phyloP scores from a whole-genome alignment of 64 coral and sea anemone genomes.

The Actinia tenebrosa region DNA sequence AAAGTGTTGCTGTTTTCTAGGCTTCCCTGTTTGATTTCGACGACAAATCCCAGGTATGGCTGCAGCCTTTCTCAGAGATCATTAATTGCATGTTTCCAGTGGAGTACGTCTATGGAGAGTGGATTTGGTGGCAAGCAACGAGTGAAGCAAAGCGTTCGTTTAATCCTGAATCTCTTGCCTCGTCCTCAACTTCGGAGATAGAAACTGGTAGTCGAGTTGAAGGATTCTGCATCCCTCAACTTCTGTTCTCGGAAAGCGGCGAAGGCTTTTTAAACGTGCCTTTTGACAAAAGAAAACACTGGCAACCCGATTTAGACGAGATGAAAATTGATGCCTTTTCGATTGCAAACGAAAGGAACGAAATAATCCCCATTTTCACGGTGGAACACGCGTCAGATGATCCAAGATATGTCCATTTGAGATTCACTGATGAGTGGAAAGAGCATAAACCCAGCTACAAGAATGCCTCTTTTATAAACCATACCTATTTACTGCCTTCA shows the following conservation, averaged over 20 bases:
- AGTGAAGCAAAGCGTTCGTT: neutral
- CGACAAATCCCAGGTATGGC: slow-evolving; percentile 45
- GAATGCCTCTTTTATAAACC: slow-evolving; percentile 29
- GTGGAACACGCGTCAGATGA: slow-evolving; percentile 54
- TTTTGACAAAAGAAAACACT: slow-evolving; percentile 4
- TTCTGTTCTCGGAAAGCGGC: slow-evolving; percentile 15
- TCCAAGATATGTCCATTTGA: slow-evolving; percentile 62
- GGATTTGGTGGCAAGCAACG: slow-evolving; percentile 37
- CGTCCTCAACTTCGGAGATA: neutral
- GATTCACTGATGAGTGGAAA: slow-evolving; percentile 60
- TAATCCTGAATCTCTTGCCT: neutral
- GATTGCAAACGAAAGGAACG: neutral
- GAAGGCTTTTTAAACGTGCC: neutral
- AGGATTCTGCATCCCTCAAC: slow-evolving; percentile 69
- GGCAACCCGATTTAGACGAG: slow-evolving; percentile 57
- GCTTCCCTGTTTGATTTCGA: no score
- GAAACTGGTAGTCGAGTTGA: slow-evolving; percentile 66
- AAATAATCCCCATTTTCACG: slow-evolving; percentile 49
- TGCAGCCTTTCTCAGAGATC: slow-evolving; percentile 62
- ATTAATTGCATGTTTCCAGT: slow-evolving; percentile 70
- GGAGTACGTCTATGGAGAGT: slow-evolving; percentile 72
- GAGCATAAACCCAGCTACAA: slow-evolving; percentile 35
- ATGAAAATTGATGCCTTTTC: slow-evolving; percentile 3
- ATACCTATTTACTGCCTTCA: slow-evolving; percentile 24
- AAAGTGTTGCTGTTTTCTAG: no score